Base-by-base conservation (phyloP, 2,113 vertebrate genomes). In the Ammodytes dubius region DNA sequence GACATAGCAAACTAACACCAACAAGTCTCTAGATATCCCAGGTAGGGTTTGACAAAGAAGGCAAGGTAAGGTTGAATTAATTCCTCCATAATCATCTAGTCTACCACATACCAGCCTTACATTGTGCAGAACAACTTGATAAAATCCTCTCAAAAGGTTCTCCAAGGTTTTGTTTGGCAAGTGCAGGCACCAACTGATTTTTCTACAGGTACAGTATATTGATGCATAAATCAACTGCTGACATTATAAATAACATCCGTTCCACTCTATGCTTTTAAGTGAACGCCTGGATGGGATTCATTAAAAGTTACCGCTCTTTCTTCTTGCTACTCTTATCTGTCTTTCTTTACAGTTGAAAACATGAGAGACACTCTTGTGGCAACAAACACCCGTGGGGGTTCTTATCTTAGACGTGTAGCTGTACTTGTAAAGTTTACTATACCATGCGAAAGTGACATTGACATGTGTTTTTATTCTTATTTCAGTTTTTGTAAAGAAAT, bases 241-340 rank as follows among this genome's bases (percentile, higher is more conserved):
- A 42, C 45, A 53, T 27, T 65, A 39, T 64, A 56, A 86, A 73
- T 69, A 77, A 35, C 78, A 43, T 54, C 39, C 17, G 39, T 15
- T 52, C 64, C 0, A 7, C 60, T 4, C 4, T 4, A 11, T 0
- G 14, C 47, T 6, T 27, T 49, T n/a, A n/a, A 19, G 50, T 58
- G 66, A 81, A 40, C 40, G 53, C n/a, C 63, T 14, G 52, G 57
- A 35, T 17, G 35, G 19, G 13, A 70, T 59, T 79, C 74, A 78
- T 78, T 78, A 49, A 86, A 86, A 82, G 52, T 78, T 73, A 5
- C 39, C 13, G 14, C 8, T 46, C 52, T 42, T 12, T 59, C 14
- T 54, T 59, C 45, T 45, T 27, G 27, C 46, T 56, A 40, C 37
- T 50, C 40, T 42, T 40, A 19, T 47, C 54, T 1, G 6, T 60